Conservation (phyloP, 2,113 vertebrate species). For the Callaeas wilsoni region DNA sequence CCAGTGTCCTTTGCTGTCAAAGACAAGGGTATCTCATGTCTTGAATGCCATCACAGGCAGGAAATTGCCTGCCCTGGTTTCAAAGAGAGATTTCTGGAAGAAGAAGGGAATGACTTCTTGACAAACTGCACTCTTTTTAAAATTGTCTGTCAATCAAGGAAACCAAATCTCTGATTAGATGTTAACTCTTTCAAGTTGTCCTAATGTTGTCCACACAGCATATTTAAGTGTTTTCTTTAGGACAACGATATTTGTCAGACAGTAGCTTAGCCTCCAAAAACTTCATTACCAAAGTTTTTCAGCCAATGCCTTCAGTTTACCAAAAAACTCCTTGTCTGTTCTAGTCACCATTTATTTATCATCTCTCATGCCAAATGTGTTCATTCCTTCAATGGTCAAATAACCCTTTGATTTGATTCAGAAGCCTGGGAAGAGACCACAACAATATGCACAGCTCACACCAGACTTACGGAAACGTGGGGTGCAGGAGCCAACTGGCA, state of each 20-base stretch:
- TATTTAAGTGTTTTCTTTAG: neutral
- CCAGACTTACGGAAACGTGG: accelerated
- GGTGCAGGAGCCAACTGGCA: neutral
- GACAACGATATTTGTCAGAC: neutral
- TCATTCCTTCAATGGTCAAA: neutral
- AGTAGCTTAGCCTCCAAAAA: neutral
- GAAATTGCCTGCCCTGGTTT: conserved; percentile 69
- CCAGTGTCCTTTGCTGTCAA: conserved; percentile 70
- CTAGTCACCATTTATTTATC: neutral
- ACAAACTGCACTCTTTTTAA: conserved; percentile 61
- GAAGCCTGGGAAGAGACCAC: neutral
- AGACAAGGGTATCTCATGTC: conserved; percentile 71
- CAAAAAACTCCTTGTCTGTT: neutral
- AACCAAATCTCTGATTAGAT: conserved; percentile 57
- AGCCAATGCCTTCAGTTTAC: neutral
- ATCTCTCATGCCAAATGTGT: neutral
- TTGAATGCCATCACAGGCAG: conserved; percentile 58
- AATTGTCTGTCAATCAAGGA: conserved; percentile 69
- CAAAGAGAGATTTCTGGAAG: conserved; percentile 63
- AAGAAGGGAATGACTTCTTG: conserved; percentile 59
- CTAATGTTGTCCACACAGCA: neutral
- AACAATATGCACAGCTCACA: neutral
- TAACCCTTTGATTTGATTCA: neutral
- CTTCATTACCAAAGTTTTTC: neutral
- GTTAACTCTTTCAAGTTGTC: conserved; percentile 38